Conservation (phyloP, 2,797 vertebrate genomes). For the Intellagama lesueurii region DNA sequence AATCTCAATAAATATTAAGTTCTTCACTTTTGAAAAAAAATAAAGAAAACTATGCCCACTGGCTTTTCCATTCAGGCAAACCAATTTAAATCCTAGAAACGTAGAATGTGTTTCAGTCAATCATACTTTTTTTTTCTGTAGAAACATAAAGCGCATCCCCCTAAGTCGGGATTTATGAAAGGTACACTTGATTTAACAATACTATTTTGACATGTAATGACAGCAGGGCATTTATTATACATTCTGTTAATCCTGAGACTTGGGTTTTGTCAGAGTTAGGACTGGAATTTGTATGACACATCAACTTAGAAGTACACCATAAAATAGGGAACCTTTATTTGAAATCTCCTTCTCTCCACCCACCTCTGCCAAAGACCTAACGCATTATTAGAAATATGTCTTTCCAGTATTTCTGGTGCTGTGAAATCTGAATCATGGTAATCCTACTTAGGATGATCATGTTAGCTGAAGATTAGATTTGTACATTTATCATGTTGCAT, state of each 20-base stretch:
- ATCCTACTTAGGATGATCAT: slow-evolving; percentile 72
- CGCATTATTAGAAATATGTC: slow-evolving; percentile 63
- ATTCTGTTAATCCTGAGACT: slow-evolving; percentile 80
- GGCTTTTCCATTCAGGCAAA: slow-evolving; percentile 75
- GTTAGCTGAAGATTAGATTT: slow-evolving; percentile 75
- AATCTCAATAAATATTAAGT: slow-evolving; percentile 70
- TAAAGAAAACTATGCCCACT: slow-evolving; percentile 57
- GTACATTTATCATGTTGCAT: slow-evolving; percentile 69
- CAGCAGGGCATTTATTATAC: slow-evolving; percentile 79
- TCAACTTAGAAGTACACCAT: slow-evolving; percentile 71
- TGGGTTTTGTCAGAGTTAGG: slow-evolving; percentile 77
- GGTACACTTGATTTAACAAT: slow-evolving; percentile 78
- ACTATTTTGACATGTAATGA: slow-evolving; percentile 75
- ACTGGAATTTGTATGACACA: slow-evolving; percentile 74
- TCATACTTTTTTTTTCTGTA: slow-evolving; percentile 49
- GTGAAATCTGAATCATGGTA: slow-evolving; percentile 72
- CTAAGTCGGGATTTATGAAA: slow-evolving; percentile 70
- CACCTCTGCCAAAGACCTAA: background rate
- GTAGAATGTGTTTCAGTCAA: slow-evolving; percentile 55
- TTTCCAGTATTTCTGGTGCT: slow-evolving; percentile 72
- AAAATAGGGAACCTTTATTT: slow-evolving; percentile 73
- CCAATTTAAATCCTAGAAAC: slow-evolving; percentile 71
- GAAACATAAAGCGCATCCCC: slow-evolving; percentile 66
- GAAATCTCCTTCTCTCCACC: background rate
- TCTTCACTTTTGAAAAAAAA: slow-evolving; percentile 36